phyloP scores from a whole-genome alignment of 2,888 invertebrate genomes.

The Drosophila recens region DNA sequence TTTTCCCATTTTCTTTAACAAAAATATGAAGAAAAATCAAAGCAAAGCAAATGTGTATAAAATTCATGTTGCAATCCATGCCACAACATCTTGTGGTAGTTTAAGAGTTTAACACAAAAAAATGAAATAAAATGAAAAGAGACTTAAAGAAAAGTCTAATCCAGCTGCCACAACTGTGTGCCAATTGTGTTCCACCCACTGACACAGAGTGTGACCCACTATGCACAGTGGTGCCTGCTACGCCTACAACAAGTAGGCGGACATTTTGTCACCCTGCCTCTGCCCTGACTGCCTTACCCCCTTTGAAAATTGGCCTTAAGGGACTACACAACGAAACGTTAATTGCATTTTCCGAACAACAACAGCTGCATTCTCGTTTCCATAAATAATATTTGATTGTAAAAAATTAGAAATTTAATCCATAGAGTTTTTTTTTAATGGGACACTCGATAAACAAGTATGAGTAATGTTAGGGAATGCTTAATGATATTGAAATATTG shows the following conservation, averaged over 20 bases:
- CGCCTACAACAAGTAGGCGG: background rate
- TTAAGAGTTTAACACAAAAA: background rate
- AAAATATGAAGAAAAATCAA: constrained; percentile 35
- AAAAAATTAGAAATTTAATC: constrained; percentile 5
- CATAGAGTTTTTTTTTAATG: constrained; percentile 9
- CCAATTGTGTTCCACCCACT: constrained; percentile 12
- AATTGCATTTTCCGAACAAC: constrained; percentile 27
- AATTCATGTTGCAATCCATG: constrained; percentile 67
- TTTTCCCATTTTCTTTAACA: constrained; percentile 12
- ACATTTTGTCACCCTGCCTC: background rate
- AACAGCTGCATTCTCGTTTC: constrained; percentile 20
- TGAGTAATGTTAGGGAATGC: background rate
- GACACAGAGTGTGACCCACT: constrained; percentile 6
- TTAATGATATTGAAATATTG: too few species aligned
- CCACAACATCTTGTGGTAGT: constrained; percentile 16
- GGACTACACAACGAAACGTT: constrained; percentile 10
- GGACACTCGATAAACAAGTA: background rate
- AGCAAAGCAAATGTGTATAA: constrained; percentile 27
- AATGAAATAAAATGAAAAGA: constrained; percentile 3
- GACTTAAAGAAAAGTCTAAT: constrained; percentile 18
- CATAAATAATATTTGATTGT: constrained; percentile 37
- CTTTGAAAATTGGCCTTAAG: background rate
- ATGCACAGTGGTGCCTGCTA: constrained; percentile 8
- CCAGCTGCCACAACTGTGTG: constrained; percentile 55
- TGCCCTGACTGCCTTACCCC: background rate